A percentile compares a stretch with the other conserved stretches of the same genome.
These are phyloP conservation scores for Chelonus formosanus DNA, from an alignment of 2,888 invertebrate species.

Conservation along the genomic window DNA sequence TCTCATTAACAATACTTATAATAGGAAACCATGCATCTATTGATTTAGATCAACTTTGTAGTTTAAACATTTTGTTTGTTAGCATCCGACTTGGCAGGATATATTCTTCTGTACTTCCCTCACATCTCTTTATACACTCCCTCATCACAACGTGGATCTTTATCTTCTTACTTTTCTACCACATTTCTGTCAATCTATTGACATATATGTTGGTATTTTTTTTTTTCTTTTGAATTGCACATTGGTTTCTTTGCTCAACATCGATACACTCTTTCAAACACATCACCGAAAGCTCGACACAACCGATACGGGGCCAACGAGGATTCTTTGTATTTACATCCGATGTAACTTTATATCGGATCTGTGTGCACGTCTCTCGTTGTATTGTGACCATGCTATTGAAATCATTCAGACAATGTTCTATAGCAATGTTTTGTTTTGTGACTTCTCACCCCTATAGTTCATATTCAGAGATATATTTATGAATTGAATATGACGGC, in stretches of 20 bases:
- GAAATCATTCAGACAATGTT: slow-evolving; percentile 57
- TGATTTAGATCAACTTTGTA: slow-evolving; percentile 9
- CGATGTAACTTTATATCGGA: slow-evolving; percentile 29
- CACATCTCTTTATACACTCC: neutral
- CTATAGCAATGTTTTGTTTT: slow-evolving; percentile 57
- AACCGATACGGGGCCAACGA: slow-evolving; percentile 22
- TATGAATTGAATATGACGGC: neutral
- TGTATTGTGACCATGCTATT: slow-evolving; percentile 57
- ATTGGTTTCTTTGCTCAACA: neutral
- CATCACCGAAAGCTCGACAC: neutral
- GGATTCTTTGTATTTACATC: slow-evolving; percentile 20
- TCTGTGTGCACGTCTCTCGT: slow-evolving; percentile 38
- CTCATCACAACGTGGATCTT: neutral
- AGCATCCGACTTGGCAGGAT: too few relatives aligned
- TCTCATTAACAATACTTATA: slow-evolving; percentile 58
- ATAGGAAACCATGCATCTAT: neutral
- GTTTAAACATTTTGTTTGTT: too few relatives aligned
- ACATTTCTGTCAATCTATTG: neutral
- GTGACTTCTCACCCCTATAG: slow-evolving; percentile 50
- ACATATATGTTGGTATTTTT: slow-evolving; percentile 9
- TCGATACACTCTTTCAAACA: slow-evolving; percentile 1
- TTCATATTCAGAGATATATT: neutral
- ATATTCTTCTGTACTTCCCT: neutral
- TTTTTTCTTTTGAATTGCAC: neutral
- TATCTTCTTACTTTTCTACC: slow-evolving; percentile 13